phyloP scores from a whole-genome alignment of 2,888 invertebrate species.

The Platycnemis pennipes region DNA sequence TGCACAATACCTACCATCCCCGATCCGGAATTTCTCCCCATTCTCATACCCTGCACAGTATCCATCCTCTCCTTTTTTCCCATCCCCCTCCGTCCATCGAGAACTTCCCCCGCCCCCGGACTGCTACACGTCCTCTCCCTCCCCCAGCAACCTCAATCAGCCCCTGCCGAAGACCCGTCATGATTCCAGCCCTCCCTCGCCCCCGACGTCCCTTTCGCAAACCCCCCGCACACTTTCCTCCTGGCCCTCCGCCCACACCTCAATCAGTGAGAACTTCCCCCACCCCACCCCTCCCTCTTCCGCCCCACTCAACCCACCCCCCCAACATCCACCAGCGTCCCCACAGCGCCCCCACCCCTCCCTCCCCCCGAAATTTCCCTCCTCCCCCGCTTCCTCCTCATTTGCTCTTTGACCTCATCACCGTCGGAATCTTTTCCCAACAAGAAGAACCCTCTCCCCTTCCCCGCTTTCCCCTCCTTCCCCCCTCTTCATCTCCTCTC shows the following conservation, averaged over 20 bases:
- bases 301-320: neutral
- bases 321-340: neutral
- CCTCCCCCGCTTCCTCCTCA: slow-evolving; percentile 4
- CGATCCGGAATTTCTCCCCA: neutral
- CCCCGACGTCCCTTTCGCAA: neutral
- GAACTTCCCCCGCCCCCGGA: neutral
- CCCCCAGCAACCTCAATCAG: neutral
- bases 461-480: neutral
- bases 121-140: neutral
- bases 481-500: neutral
- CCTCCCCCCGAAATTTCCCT: neutral
- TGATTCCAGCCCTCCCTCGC: neutral
- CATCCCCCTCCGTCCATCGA: neutral
- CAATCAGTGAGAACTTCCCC: neutral
- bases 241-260: slow-evolving; percentile 31
- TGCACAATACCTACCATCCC: neutral
- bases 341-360: neutral
- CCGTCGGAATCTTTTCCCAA: slow-evolving; percentile 17
- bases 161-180: slow-evolving; percentile 15
- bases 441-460: neutral
- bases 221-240: neutral
- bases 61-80: neutral
- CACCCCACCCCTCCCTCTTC: neutral
- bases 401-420: slow-evolving; percentile 34
- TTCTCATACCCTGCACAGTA: slow-evolving; percentile 4